A percentile compares a stretch with the other conserved stretches of the same genome.
phyloP scores from a whole-genome alignment of 2,113 vertebrate species.

The Anarrhichthys ocellatus region DNA sequence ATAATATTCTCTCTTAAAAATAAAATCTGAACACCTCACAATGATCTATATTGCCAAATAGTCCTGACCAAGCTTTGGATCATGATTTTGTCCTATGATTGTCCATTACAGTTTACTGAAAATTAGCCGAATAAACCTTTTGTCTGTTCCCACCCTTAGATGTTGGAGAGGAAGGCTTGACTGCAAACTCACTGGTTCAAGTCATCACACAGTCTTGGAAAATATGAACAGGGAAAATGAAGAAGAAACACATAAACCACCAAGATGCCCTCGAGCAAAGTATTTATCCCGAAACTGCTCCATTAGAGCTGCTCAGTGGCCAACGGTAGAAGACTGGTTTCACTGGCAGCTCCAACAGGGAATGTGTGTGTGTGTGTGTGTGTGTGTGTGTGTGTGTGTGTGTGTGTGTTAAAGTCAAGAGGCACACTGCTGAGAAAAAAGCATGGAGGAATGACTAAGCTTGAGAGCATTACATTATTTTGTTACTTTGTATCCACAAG shows the following conservation, averaged over 20 bases:
- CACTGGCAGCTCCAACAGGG: slow-evolving; percentile 38
- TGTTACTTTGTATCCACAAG: slow-evolving; percentile 37
- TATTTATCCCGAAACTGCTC: slow-evolving; percentile 63
- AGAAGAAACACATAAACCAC: slow-evolving; percentile 66
- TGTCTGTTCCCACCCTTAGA: slow-evolving; percentile 52
- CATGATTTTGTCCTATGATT: slow-evolving; percentile 51
- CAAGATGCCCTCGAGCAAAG: slow-evolving; percentile 68
- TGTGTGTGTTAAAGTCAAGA: slow-evolving; percentile 24
- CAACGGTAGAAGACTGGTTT: slow-evolving; percentile 49
- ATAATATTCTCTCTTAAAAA: slow-evolving; percentile 26
- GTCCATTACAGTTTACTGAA: slow-evolving; percentile 51
- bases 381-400: slow-evolving; percentile 22
- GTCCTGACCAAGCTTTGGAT: slow-evolving; percentile 47
- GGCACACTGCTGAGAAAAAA: slow-evolving; percentile 23
- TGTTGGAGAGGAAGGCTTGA: slow-evolving; percentile 48
- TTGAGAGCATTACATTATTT: slow-evolving; percentile 9
- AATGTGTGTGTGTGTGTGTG: slow-evolving; percentile 24
- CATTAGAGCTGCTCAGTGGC: slow-evolving; percentile 54
- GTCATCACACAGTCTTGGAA: slow-evolving; percentile 68
- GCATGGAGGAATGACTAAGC: neutral
- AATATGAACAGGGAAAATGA: slow-evolving; percentile 71
- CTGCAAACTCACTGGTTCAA: slow-evolving; percentile 57
- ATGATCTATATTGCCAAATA: slow-evolving; percentile 26
- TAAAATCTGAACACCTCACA: slow-evolving; percentile 29
- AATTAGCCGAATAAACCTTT: slow-evolving; percentile 61